phyloP scores from a whole-genome alignment of 1,140 invertebrate genomes.

The Drosophila setifemur region DNA sequence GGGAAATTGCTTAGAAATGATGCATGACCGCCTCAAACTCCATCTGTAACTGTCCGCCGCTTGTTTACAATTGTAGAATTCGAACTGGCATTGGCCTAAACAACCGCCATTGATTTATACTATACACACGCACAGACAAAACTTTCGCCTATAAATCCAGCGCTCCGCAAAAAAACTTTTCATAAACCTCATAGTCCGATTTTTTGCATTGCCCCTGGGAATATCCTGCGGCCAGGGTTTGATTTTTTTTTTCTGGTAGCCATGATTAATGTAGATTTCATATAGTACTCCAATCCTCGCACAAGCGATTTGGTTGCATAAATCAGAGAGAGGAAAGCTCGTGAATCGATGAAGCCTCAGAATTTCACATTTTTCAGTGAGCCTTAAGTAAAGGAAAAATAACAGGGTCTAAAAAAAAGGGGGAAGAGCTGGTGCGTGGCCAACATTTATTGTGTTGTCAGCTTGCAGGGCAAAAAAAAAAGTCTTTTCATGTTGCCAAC shows the following conservation, averaged over 20 bases:
- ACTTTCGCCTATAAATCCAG: constrained; percentile 73
- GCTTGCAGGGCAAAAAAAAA: constrained; percentile 6
- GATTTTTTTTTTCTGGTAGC: constrained; percentile 45
- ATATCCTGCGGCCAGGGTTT: constrained; percentile 14
- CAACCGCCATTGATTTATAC: constrained; percentile 74
- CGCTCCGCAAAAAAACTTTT: constrained; percentile 53
- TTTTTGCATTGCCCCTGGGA: neutral
- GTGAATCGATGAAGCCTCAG: constrained; percentile 19
- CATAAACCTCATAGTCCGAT: constrained; percentile 59
- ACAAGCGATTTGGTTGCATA: constrained; percentile 66
- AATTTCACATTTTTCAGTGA: neutral
- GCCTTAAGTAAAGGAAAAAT: constrained; percentile 27
- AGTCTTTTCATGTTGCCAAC: constrained; percentile 19
- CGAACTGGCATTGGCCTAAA: constrained; percentile 49
- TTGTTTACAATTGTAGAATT: constrained; percentile 73
- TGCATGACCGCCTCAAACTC: constrained; percentile 52
- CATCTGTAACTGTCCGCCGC: constrained; percentile 25
- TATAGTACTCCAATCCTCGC: constrained; percentile 46
- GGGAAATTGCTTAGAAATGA: constrained; percentile 81
- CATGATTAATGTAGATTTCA: constrained; percentile 72
- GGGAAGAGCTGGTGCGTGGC: constrained; percentile 19
- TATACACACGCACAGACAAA: constrained; percentile 58
- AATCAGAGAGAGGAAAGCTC: constrained; percentile 28
- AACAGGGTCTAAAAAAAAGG: neutral
- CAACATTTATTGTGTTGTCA: constrained; percentile 41